These are phyloP conservation scores for Crenichthys baileyi DNA, from an alignment of 2,797 vertebrate species.

Conservation along the genomic window DNA sequence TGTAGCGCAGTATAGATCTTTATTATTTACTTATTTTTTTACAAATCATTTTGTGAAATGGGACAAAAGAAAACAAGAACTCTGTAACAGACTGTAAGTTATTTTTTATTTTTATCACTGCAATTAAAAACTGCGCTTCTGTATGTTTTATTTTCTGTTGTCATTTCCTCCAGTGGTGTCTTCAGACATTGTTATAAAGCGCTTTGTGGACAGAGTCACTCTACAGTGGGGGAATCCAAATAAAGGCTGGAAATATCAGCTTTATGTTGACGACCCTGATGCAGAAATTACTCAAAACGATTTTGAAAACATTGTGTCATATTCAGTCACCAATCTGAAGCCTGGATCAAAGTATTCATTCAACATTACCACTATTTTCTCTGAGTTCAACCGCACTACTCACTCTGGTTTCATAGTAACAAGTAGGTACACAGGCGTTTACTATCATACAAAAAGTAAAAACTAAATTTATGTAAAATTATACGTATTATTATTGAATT, in stretches of 20 bases:
- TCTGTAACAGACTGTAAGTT: neutral
- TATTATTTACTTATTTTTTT: too few species aligned
- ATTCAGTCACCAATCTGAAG: slow-evolving; percentile 10
- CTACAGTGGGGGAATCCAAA: slow-evolving; percentile 44
- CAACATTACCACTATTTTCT: slow-evolving; percentile 54
- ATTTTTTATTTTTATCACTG: neutral
- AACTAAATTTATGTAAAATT: neutral
- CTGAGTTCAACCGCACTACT: slow-evolving; percentile 11
- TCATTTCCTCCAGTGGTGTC: slow-evolving; percentile 54
- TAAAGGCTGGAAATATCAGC: slow-evolving; percentile 24
- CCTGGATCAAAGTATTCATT: slow-evolving; percentile 57
- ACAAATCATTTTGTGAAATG: too few species aligned
- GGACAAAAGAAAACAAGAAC: neutral
- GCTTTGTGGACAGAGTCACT: slow-evolving; percentile 1
- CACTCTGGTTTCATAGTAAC: slow-evolving; percentile 29
- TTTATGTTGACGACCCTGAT: neutral
- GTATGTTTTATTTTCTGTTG: neutral
- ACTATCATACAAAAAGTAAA: neutral
- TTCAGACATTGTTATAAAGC: neutral
- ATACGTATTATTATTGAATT: too few species aligned
- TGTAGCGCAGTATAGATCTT: too few species aligned
- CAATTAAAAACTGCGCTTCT: neutral
- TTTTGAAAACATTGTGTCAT: neutral
- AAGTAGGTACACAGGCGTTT: slow-evolving; percentile 36
- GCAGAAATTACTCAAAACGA: fast-evolving